These are phyloP conservation scores for Calliphora vomitoria DNA, from an alignment of 2,888 invertebrate genomes.

Conservation along the genomic window DNA sequence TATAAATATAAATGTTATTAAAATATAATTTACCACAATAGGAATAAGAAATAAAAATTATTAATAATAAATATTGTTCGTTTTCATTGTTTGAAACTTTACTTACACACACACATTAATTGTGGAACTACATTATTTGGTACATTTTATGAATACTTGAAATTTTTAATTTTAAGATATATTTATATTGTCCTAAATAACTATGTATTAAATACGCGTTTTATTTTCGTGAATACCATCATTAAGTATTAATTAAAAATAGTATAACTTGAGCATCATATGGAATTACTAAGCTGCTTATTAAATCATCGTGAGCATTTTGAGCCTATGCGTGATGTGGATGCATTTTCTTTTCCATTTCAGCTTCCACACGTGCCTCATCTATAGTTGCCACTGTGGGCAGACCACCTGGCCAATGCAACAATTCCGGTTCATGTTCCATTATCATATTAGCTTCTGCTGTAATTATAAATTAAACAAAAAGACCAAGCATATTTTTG, in stretches of 20 bases:
- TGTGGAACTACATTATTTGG: slow-evolving; percentile 6
- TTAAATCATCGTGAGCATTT: slow-evolving; percentile 60
- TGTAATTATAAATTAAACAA: slow-evolving; percentile 71
- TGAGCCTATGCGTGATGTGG: slow-evolving; percentile 85
- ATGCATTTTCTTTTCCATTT: slow-evolving; percentile 88
- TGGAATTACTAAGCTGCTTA: not conserved
- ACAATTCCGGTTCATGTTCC: slow-evolving; percentile 89
- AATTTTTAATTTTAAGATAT: slow-evolving; percentile 20
- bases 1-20: slow-evolving; percentile 24
- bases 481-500: slow-evolving; percentile 32
- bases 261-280: slow-evolving; percentile 57
- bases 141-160: slow-evolving; percentile 12
- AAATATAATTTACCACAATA: not conserved
- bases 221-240: slow-evolving; percentile 35
- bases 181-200: slow-evolving; percentile 51
- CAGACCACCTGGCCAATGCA: slow-evolving; percentile 90
- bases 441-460: slow-evolving; percentile 93
- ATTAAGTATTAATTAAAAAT: slow-evolving; percentile 31
- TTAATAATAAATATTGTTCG: slow-evolving; percentile 9
- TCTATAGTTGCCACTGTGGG: slow-evolving; percentile 91
- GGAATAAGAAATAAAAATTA: not conserved
- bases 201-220: slow-evolving; percentile 38
- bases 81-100: slow-evolving; percentile 8
- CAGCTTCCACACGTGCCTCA: slow-evolving; percentile 87
- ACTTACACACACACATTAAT: slow-evolving; percentile 7